Evolutionary conservation across 2,888 invertebrate species (phyloP).

Genomic region (Drosophila hamatofila): DNA sequence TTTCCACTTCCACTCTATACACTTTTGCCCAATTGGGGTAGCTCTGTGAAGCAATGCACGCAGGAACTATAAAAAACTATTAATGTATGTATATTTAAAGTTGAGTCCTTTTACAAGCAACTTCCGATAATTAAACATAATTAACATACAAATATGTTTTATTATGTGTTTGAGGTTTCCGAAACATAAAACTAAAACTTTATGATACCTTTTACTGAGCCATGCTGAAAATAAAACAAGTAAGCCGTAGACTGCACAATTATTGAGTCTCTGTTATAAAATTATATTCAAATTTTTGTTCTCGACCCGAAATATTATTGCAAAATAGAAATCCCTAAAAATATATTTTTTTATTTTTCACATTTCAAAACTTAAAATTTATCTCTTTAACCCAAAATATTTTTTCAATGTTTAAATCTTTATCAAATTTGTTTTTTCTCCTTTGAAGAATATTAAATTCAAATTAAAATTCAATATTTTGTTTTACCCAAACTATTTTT

Average conservation of each 20-base stretch:
- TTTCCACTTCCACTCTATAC: slow-evolving; percentile 39
- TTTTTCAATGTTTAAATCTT: too few relatives aligned
- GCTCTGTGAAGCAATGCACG: neutral
- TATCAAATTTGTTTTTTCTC: too few relatives aligned
- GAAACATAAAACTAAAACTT: neutral
- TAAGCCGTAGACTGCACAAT: neutral
- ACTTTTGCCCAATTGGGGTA: slow-evolving; percentile 9
- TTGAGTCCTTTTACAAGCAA: neutral
- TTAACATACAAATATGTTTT: neutral
- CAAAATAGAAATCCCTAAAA: too few relatives aligned
- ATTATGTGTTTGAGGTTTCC: neutral
- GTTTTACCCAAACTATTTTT: too few relatives aligned
- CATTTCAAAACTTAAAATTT: too few relatives aligned
- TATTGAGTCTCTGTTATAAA: neutral
- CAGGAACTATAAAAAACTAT: neutral
- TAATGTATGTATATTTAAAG: neutral
- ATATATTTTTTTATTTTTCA: too few relatives aligned
- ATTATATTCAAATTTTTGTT: too few relatives aligned
- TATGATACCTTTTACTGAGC: neutral
- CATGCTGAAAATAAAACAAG: neutral
- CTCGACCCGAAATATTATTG: too few relatives aligned
- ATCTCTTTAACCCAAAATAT: too few relatives aligned
- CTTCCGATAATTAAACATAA: neutral
- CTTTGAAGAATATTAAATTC: too few relatives aligned
- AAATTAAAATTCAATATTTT: too few relatives aligned